A percentile compares a stretch with the other conserved stretches of the same genome.
Conservation (phyloP, 2,797 vertebrate species). For the Pseudomugil tenellus region DNA sequence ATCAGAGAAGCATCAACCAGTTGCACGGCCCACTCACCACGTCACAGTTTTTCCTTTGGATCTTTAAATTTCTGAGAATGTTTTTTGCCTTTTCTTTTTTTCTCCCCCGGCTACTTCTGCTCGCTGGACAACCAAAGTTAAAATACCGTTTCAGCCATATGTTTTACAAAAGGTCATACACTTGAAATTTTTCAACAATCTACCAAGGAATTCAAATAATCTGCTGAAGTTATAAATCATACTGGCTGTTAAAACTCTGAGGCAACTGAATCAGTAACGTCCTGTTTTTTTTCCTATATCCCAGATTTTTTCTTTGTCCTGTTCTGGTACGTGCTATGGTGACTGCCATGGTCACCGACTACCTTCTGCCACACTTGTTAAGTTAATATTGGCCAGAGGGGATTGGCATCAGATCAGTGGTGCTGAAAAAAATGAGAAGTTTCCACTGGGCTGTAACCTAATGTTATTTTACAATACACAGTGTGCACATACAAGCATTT, state of each 20-base stretch:
- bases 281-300: conserved; percentile 33
- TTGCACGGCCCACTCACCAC: conserved; percentile 46
- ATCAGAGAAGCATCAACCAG: conserved; percentile 51
- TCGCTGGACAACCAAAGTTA: conserved; percentile 12
- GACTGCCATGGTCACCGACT: conserved; percentile 28
- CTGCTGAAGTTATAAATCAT: conserved; percentile 38
- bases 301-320: conserved; percentile 23
- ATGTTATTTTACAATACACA: conserved; percentile 43
- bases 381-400: conserved; percentile 60
- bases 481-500: conserved; percentile 33
- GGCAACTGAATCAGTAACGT: conserved; percentile 28
- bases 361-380: conserved; percentile 39
- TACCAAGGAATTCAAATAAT: conserved; percentile 28
- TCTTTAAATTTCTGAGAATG: conserved; percentile 34
- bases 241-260: conserved; percentile 23
- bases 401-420: conserved; percentile 61
- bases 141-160: conserved; percentile 24
- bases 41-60: conserved; percentile 24
- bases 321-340: conserved; percentile 25
- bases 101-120: not conserved
- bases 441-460: conserved; percentile 35
- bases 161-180: conserved; percentile 27
- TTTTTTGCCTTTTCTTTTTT: conserved; percentile 4
- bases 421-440: conserved; percentile 50
- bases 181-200: conserved; percentile 25